These are phyloP conservation scores for Megaceryle torquata DNA, from an alignment of 2,113 vertebrate species.

Conservation along the genomic window DNA sequence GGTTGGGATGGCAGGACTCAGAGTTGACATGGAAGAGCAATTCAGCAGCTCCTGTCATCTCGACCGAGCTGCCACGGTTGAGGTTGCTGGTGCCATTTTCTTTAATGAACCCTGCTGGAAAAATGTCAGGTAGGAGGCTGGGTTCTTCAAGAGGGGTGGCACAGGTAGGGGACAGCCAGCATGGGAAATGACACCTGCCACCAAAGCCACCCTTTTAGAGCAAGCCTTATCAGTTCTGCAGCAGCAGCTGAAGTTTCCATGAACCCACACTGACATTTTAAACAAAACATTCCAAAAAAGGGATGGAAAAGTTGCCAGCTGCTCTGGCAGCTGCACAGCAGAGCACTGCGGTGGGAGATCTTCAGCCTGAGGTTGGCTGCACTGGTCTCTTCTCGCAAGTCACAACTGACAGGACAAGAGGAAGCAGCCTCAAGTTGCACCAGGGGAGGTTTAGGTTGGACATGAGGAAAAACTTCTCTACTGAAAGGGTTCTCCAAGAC, in stretches of 20 bases:
- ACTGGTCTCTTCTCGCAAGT: too few species aligned
- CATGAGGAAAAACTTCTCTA: too few species aligned
- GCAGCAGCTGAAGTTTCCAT: background rate
- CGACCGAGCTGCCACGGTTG: rapidly evolving
- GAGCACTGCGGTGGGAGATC: rapidly evolving
- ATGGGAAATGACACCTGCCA: background rate
- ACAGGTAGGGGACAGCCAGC: background rate
- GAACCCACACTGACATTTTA: background rate
- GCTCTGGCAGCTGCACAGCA: background rate
- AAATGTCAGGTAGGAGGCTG: rapidly evolving
- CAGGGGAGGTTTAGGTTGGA: too few species aligned
- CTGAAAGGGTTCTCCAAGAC: too few species aligned
- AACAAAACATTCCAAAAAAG: background rate
- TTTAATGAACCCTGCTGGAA: background rate
- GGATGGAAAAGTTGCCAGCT: background rate
- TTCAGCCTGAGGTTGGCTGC: background rate
- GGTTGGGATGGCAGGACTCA: background rate
- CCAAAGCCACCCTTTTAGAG: background rate
- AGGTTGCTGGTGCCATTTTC: background rate
- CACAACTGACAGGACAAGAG: too few species aligned
- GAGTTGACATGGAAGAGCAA: background rate
- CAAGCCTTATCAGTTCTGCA: background rate
- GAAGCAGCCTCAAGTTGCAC: too few species aligned
- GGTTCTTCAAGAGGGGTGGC: background rate
- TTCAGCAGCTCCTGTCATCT: background rate